These are phyloP conservation scores for Drosophila birchii DNA, from an alignment of 2,888 invertebrate species.

Conservation along the genomic window DNA sequence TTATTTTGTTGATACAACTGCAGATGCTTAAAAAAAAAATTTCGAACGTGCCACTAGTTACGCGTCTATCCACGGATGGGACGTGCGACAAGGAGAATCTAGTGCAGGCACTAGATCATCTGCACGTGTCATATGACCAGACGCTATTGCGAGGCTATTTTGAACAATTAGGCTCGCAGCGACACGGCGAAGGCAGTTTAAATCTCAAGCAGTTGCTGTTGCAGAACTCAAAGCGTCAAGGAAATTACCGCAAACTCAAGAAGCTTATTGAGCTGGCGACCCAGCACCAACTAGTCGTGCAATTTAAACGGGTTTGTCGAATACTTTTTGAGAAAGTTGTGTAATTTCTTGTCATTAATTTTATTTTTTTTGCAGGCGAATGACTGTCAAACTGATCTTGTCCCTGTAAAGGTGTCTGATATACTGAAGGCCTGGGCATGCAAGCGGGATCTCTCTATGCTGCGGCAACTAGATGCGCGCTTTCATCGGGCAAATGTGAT, in stretches of 20 bases:
- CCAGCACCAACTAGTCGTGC: conserved; percentile 77
- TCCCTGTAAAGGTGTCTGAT: conserved; percentile 80
- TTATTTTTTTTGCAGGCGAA: conserved; percentile 33
- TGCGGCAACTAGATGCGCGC: conserved; percentile 80
- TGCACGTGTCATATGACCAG: conserved; percentile 81
- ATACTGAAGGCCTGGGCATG: conserved; percentile 82
- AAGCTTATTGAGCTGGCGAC: conserved; percentile 80
- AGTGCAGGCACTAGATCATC: conserved; percentile 83
- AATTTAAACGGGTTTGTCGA: conserved; percentile 78
- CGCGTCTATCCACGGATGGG: conserved; percentile 80
- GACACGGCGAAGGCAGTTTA: conserved; percentile 48
- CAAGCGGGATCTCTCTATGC: conserved; percentile 79
- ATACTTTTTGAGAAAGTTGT: not conserved
- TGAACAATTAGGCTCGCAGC: conserved; percentile 31
- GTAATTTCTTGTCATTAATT: not conserved
- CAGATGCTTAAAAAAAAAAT: conserved; percentile 68
- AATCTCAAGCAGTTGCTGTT: conserved; percentile 81
- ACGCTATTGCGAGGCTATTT: conserved; percentile 78
- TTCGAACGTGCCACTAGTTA: conserved; percentile 76
- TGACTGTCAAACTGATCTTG: conserved; percentile 42
- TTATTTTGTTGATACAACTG: not conserved
- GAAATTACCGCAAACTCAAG: conserved; percentile 82
- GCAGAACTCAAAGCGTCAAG: conserved; percentile 82
- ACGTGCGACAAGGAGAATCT: conserved; percentile 82
- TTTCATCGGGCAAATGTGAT: conserved; percentile 83